Percentiles rank a stretch among this genome's conserved stretches.
phyloP scores from a whole-genome alignment of 2,797 vertebrate species.

The Pantherophis vulpinus region DNA sequence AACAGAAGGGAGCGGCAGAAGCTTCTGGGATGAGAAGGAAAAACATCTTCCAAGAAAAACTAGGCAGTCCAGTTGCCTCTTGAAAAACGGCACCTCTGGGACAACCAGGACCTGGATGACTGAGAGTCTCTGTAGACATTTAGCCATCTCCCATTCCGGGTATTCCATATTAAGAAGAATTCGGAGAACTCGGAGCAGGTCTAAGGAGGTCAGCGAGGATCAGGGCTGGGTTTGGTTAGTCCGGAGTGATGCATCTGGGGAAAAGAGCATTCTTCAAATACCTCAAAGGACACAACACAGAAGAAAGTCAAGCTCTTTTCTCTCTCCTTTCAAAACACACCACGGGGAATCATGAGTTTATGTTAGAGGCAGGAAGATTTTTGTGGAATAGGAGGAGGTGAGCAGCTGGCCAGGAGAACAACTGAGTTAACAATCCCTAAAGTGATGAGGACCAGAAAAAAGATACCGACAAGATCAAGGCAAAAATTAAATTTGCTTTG shows the following conservation, averaged over 20 bases:
- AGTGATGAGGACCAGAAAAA: background rate
- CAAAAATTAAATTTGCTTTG: background rate
- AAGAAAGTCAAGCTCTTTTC: background rate
- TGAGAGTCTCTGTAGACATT: too few relatives aligned
- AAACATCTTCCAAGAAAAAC: too few relatives aligned
- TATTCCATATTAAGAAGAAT: background rate
- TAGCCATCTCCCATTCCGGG: background rate
- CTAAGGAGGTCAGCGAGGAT: background rate
- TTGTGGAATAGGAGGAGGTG: background rate
- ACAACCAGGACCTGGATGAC: too few relatives aligned
- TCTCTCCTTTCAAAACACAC: background rate
- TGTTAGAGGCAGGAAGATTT: background rate
- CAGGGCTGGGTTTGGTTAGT: background rate
- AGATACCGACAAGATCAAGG: background rate
- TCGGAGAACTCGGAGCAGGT: background rate
- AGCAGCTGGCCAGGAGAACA: background rate
- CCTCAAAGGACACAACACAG: background rate
- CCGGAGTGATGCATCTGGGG: background rate
- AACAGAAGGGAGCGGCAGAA: too few relatives aligned
- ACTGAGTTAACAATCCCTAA: background rate
- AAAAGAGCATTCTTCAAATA: background rate
- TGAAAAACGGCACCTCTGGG: too few relatives aligned
- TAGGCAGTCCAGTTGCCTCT: too few relatives aligned
- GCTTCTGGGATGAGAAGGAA: too few relatives aligned
- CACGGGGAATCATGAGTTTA: background rate